Evolutionary conservation across 2,113 vertebrate genomes (phyloP).

Genomic region (Oenanthe melanoleuca): DNA sequence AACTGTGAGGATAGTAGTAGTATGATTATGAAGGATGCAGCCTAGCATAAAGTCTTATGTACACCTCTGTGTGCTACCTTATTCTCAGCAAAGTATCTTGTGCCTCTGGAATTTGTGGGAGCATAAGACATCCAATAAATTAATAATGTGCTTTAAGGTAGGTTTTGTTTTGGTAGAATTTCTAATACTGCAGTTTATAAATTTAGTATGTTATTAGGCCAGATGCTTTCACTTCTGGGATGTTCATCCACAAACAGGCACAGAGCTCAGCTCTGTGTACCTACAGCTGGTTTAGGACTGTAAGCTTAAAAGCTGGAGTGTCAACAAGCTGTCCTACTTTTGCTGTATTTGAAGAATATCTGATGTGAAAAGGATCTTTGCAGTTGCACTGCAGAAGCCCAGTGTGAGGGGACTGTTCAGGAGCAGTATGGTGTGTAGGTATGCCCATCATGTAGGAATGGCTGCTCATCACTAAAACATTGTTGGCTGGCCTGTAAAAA

Average conservation of each 20-base stretch:
- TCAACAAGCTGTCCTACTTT: not conserved
- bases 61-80: not conserved
- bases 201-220: not conserved
- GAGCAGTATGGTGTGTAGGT: not conserved
- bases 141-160: not conserved
- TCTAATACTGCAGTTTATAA: not conserved
- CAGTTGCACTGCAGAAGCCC: not conserved
- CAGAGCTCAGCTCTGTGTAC: not conserved
- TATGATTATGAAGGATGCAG: not conserved
- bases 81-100: not conserved
- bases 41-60: not conserved
- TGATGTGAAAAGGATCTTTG: not conserved
- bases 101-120: not conserved
- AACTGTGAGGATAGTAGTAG: not conserved
- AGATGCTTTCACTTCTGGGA: not conserved
- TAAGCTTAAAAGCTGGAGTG: not conserved
- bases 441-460: not conserved
- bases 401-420: not conserved
- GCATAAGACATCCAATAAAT: not conserved
- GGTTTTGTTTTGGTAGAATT: not conserved
- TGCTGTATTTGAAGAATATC: not conserved
- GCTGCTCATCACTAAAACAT: not conserved
- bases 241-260: not conserved
- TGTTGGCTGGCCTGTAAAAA: not conserved
- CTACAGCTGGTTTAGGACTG: not conserved